Evolutionary conservation across 1,140 invertebrate species (phyloP).

Genomic region (Drosophila gunungcola): DNA sequence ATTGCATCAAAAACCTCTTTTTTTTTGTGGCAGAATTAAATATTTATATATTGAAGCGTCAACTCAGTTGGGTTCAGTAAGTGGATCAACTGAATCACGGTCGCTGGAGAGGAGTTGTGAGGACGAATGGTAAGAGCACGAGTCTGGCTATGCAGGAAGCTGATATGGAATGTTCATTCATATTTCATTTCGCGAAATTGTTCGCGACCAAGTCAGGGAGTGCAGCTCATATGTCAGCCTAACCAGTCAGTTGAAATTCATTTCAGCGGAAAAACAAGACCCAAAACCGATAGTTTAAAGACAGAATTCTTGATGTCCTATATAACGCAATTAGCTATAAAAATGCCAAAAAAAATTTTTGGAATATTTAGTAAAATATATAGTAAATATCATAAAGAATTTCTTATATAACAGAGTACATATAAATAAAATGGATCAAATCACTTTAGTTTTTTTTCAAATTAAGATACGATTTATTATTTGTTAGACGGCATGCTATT

Average conservation of each 20-base stretch:
- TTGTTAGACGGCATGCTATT: no score
- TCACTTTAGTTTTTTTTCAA: no score
- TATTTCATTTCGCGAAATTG: constrained; percentile 79
- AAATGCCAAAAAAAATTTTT: no score
- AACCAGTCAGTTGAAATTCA: constrained; percentile 60
- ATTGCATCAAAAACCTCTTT: constrained; percentile 9
- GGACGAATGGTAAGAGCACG: constrained; percentile 5
- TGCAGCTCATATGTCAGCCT: constrained; percentile 37
- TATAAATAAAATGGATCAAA: no score
- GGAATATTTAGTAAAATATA: no score
- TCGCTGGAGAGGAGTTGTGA: not conserved
- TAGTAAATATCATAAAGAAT: no score
- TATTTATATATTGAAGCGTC: constrained; percentile 72
- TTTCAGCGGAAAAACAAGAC: constrained; percentile 35
- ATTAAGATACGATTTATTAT: no score
- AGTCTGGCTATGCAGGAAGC: constrained; percentile 59
- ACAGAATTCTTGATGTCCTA: no score
- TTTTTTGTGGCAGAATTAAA: constrained; percentile 46
- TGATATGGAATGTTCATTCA: constrained; percentile 81
- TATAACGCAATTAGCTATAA: no score
- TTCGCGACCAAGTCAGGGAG: constrained; percentile 45
- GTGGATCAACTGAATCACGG: constrained; percentile 17
- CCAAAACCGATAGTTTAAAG: no score
- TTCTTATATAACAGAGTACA: no score
- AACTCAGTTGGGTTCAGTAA: constrained; percentile 48